Evolutionary conservation across 2,888 invertebrate genomes (phyloP).

Genomic region (Lasioglossum pauxillum): DNA sequence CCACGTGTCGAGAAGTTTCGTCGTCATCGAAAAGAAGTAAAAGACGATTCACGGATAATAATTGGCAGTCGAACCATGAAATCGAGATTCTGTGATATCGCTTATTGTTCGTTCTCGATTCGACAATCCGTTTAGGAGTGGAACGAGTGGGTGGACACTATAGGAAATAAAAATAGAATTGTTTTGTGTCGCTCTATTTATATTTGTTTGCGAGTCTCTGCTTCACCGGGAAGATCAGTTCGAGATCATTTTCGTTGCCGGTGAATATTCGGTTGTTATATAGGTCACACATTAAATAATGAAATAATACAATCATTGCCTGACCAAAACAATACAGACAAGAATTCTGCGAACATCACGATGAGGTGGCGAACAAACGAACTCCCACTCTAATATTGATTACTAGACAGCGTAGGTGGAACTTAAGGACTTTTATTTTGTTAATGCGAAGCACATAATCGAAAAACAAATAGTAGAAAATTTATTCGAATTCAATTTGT

Average conservation of each 20-base stretch:
- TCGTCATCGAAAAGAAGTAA: not conserved
- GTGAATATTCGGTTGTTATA: slow-evolving; percentile 33
- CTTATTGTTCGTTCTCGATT: slow-evolving; percentile 53
- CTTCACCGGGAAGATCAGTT: slow-evolving; percentile 42
- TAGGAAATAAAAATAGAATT: slow-evolving; percentile 69
- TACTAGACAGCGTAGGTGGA: no score
- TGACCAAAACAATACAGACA: rapidly evolving
- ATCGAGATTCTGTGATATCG: slow-evolving; percentile 38
- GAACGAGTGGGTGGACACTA: slow-evolving; percentile 50
- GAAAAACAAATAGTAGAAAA: no score
- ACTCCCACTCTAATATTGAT: not conserved
- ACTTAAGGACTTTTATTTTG: no score
- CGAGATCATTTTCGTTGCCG: slow-evolving; percentile 38
- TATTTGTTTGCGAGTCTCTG: slow-evolving; percentile 62
- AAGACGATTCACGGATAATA: not conserved
- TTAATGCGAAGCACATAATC: no score
- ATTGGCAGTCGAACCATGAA: slow-evolving; percentile 32
- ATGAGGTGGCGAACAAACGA: not conserved
- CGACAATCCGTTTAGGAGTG: slow-evolving; percentile 45
- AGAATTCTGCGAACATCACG: not conserved
- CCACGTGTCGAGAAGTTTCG: not conserved
- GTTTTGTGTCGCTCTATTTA: slow-evolving; percentile 68
- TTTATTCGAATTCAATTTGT: not conserved
- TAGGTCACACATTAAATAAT: slow-evolving; percentile 18
- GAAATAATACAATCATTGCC: not conserved